Evolutionary conservation across 2,113 vertebrate species (phyloP).

Genomic region (Panthera leo): DNA sequence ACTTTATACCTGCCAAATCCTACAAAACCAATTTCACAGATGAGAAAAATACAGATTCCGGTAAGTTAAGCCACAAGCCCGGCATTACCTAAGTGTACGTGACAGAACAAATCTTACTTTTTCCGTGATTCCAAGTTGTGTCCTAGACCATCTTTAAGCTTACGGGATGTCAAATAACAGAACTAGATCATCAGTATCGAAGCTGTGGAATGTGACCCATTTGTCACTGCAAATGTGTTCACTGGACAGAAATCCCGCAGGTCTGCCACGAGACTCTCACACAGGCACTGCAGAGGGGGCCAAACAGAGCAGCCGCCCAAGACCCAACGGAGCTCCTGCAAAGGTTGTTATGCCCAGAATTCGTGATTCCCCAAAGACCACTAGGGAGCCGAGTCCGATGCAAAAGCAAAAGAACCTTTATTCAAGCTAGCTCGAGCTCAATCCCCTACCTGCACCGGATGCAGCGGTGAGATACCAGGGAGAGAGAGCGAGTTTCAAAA

Average conservation of each 20-base stretch:
- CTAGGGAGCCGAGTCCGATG: too few relatives aligned
- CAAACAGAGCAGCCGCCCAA: neutral
- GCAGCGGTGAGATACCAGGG: too few relatives aligned
- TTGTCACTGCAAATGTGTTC: neutral
- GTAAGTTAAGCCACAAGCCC: neutral
- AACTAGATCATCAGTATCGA: neutral
- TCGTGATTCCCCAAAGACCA: too few relatives aligned
- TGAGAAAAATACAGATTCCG: neutral
- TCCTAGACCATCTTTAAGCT: neutral
- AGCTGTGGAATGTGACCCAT: neutral
- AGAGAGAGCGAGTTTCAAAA: too few relatives aligned
- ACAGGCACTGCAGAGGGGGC: neutral
- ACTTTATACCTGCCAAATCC: neutral
- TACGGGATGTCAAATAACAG: neutral
- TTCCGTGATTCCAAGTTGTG: neutral
- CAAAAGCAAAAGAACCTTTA: too few relatives aligned
- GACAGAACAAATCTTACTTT: neutral
- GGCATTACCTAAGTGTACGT: neutral
- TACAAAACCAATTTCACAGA: neutral
- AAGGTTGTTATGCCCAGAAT: neutral
- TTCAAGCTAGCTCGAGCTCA: too few relatives aligned
- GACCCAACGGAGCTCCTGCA: accelerated
- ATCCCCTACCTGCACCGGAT: too few relatives aligned
- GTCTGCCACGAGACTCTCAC: neutral
- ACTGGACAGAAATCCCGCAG: neutral